phyloP scores from a whole-genome alignment of 2,113 vertebrate species.

The Potamarius usumacintae region DNA sequence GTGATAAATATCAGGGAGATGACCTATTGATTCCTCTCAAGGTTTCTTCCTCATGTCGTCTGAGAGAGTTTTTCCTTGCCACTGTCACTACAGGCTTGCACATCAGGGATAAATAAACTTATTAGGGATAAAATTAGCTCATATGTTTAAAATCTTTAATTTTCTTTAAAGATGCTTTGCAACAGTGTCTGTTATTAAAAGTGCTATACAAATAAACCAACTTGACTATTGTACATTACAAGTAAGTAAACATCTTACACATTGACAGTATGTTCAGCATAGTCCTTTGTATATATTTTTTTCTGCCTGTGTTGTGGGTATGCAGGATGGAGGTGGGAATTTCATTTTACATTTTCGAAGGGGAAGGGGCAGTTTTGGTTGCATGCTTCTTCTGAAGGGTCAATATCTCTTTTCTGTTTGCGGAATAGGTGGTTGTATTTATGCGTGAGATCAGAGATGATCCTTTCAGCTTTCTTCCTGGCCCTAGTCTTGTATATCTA shows the following conservation, averaged over 20 bases:
- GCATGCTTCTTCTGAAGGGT: too few species aligned
- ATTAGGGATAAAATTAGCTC: too few species aligned
- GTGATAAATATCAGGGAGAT: not conserved
- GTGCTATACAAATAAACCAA: too few species aligned
- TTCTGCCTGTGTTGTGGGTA: not conserved
- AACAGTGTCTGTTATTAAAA: too few species aligned
- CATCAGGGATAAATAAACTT: too few species aligned
- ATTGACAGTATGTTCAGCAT: not conserved
- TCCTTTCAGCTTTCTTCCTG: not conserved
- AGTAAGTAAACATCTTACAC: not conserved
- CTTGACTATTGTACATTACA: not conserved
- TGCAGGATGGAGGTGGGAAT: not conserved
- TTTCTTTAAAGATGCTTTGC: too few species aligned
- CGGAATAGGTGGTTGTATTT: not conserved
- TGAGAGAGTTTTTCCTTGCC: too few species aligned
- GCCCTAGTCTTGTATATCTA: not conserved
- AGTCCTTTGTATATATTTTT: not conserved
- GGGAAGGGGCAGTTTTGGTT: not conserved
- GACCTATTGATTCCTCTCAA: not conserved
- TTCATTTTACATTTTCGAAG: not conserved
- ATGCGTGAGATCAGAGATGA: conserved; percentile 5
- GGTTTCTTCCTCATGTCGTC: too few species aligned
- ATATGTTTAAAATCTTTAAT: too few species aligned
- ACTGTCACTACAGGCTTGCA: too few species aligned
- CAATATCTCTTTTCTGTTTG: not conserved